These are phyloP conservation scores for Trichomycterus rosablanca DNA, from an alignment of 2,113 vertebrate genomes.

Conservation along the genomic window DNA sequence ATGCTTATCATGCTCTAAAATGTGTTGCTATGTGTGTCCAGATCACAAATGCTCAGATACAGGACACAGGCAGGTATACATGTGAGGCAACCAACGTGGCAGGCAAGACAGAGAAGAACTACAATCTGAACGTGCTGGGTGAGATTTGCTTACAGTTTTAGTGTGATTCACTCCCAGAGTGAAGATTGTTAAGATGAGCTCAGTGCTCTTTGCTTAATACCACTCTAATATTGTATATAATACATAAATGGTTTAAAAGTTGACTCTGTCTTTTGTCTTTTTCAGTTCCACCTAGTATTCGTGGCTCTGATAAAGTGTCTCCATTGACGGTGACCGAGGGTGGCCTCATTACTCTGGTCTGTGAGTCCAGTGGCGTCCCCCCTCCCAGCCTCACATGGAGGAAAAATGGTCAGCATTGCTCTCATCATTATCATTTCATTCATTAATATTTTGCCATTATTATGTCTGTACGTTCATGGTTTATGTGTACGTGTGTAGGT, in stretches of 20 bases:
- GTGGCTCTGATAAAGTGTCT: conserved; percentile 71
- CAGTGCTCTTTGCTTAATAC: too few species aligned
- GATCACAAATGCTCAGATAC: conserved; percentile 80
- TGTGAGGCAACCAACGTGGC: conserved; percentile 92
- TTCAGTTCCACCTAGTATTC: conserved; percentile 83
- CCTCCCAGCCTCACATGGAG: conserved; percentile 86
- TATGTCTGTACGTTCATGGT: not conserved
- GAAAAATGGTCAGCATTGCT: conserved; percentile 74
- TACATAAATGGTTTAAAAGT: not conserved
- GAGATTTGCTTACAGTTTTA: conserved; percentile 50
- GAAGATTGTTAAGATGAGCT: too few species aligned
- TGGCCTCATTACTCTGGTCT: conserved; percentile 77
- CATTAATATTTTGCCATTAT: not conserved
- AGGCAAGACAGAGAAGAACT: conserved; percentile 93
- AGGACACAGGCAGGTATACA: conserved; percentile 88
- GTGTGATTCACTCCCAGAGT: too few species aligned
- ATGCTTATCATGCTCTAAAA: too few species aligned
- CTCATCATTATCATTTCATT: not conserved
- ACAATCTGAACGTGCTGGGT: conserved; percentile 95
- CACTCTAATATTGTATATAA: not conserved
- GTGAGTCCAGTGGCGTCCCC: conserved; percentile 92
- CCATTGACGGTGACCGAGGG: conserved; percentile 82
- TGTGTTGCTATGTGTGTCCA: conserved; percentile 49
- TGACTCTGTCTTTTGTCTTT: conserved; percentile 10
- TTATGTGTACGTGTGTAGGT: conserved; percentile 56